Conservation (phyloP, 2,797 vertebrate species). For the Rhinella marina region DNA sequence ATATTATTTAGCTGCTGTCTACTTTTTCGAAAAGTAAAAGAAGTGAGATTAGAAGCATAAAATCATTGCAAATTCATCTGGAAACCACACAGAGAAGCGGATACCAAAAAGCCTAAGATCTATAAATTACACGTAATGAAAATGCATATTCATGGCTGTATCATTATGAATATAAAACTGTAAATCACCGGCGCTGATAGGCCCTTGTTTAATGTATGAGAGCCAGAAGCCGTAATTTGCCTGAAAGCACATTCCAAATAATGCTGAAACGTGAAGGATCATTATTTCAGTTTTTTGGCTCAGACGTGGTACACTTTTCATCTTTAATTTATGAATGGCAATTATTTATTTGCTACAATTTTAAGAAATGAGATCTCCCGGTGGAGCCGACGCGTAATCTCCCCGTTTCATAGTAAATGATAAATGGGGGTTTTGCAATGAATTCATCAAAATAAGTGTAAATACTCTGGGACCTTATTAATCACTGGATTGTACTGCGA, state of each 20-base stretch:
- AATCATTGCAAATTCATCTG: background rate
- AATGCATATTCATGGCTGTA: constrained; percentile 17
- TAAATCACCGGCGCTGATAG: background rate
- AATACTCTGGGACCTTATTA: constrained; percentile 3
- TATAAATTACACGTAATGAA: background rate
- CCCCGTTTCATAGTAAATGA: constrained; percentile 26
- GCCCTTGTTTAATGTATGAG: constrained; percentile 31
- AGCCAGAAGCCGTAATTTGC: background rate
- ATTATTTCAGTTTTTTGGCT: constrained; percentile 34
- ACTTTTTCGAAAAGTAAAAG: background rate
- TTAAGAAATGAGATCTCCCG: constrained; percentile 31
- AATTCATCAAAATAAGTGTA: constrained; percentile 35
- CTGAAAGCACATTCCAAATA: background rate
- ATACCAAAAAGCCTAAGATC: background rate
- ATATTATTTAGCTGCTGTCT: background rate
- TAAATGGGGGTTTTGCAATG: constrained; percentile 17
- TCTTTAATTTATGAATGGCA: constrained; percentile 37
- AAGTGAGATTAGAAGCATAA: background rate
- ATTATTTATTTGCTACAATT: constrained; percentile 43
- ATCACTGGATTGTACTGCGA: background rate
- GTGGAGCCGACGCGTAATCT: constrained; percentile 6
- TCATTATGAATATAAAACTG: constrained; percentile 9
- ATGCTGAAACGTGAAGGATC: background rate
- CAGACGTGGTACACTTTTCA: constrained; percentile 14
- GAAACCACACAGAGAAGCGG: background rate